phyloP scores from a whole-genome alignment of 2,888 invertebrate genomes.

The Drosophila acutilabella region DNA sequence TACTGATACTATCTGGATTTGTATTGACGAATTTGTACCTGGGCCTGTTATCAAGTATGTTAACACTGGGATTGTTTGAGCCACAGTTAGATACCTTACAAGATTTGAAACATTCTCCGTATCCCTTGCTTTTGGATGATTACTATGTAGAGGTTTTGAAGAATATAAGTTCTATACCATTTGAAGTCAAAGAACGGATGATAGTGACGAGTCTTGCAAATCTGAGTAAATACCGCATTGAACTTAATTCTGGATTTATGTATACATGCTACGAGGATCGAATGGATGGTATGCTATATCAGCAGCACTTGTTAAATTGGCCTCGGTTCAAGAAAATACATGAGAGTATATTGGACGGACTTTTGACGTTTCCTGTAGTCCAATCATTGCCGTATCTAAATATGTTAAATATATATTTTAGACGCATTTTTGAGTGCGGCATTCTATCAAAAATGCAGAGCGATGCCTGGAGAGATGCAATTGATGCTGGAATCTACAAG shows the following conservation, averaged over 20 bases:
- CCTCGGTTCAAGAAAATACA: constrained; percentile 51
- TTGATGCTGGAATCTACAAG: constrained; percentile 19
- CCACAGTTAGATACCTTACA: constrained; percentile 47
- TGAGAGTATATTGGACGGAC: constrained; percentile 25
- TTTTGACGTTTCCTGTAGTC: constrained; percentile 40
- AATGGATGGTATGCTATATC: constrained; percentile 46
- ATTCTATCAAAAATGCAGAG: constrained; percentile 45
- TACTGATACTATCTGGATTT: constrained; percentile 56
- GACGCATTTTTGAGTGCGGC: constrained; percentile 60
- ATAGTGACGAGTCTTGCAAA: rapidly evolving
- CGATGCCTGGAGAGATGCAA: constrained; percentile 44
- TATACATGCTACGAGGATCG: constrained; percentile 50
- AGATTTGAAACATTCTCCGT: constrained; percentile 49
- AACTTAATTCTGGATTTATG: constrained; percentile 45
- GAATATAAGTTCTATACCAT: neutral
- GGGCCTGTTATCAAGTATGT: constrained; percentile 61
- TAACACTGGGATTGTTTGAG: constrained; percentile 62
- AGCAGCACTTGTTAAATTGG: constrained; percentile 57
- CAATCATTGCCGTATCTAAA: constrained; percentile 55
- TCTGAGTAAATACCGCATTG: constrained; percentile 3
- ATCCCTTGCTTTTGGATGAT: constrained; percentile 22
- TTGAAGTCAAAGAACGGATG: neutral
- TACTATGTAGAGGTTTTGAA: constrained; percentile 33
- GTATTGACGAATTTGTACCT: constrained; percentile 60
- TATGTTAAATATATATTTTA: constrained; percentile 52